Percentiles rank a stretch among this genome's conserved stretches.
phyloP scores from a whole-genome alignment of 2,797 vertebrate species.

The Tarsius wallacei region DNA sequence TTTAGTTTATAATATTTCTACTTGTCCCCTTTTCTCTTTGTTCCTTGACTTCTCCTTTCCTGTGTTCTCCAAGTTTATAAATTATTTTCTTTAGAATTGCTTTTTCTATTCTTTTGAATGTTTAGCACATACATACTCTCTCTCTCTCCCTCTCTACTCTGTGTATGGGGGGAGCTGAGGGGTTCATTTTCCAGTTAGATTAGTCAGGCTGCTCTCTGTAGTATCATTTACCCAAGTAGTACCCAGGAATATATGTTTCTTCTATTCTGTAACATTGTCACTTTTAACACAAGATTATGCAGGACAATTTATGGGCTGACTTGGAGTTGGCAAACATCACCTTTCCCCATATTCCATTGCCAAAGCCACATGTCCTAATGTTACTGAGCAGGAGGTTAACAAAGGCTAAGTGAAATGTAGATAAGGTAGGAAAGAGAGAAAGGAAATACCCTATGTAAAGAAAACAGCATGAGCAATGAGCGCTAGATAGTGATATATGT shows the following conservation, averaged over 20 bases:
- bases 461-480: background rate
- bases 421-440: background rate
- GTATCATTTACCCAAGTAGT: background rate
- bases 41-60: background rate
- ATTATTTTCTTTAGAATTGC: background rate
- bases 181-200: background rate
- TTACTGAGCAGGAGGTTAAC: background rate
- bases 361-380: background rate
- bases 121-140: background rate
- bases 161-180: no score
- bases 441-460: background rate
- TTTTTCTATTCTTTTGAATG: background rate
- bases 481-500: no score
- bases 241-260: background rate
- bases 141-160: background rate
- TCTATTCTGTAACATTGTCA: background rate
- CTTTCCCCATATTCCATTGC: background rate
- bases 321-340: background rate
- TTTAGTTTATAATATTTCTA: background rate
- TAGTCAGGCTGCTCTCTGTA: background rate
- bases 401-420: background rate
- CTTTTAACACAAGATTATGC: background rate
- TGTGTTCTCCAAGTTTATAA: background rate
- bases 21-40: background rate
- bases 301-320: background rate